These are phyloP conservation scores for Noctua fimbriata DNA, from an alignment of 2,888 invertebrate genomes.

Conservation along the genomic window DNA sequence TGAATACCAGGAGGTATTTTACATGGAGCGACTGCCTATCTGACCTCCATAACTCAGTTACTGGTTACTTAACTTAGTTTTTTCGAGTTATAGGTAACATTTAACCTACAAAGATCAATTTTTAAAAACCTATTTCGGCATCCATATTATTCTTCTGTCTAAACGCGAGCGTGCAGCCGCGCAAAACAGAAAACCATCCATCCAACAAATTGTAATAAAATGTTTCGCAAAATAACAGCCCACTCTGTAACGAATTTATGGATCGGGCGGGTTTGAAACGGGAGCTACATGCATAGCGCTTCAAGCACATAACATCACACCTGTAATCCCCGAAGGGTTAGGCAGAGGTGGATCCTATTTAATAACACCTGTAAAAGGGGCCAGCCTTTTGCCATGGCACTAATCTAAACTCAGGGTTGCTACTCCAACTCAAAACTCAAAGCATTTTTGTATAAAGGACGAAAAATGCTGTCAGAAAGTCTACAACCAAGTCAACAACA, in stretches of 20 bases:
- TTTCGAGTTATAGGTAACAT: background rate
- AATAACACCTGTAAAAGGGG: background rate
- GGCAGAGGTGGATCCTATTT: background rate
- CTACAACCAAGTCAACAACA: background rate
- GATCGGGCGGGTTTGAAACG: background rate
- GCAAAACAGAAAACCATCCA: slow-evolving; percentile 9
- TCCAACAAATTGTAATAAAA: slow-evolving; percentile 22
- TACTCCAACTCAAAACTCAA: background rate
- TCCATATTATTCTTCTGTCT: background rate
- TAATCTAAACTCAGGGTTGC: background rate
- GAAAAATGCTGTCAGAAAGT: too few species aligned
- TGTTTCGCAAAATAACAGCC: slow-evolving; percentile 31
- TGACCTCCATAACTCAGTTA: background rate
- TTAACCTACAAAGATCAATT: background rate
- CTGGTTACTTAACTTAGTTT: too few species aligned
- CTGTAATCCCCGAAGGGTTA: background rate
- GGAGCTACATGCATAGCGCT: background rate
- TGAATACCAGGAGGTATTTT: background rate
- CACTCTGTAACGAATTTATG: slow-evolving; percentile 21
- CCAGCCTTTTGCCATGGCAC: background rate
- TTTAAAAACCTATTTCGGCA: background rate
- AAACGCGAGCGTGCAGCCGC: background rate
- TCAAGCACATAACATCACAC: background rate
- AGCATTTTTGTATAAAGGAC: background rate
- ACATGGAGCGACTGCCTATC: background rate